Percentiles rank a stretch among this genome's conserved stretches.
Conservation (phyloP, 92 coral and sea anemone genomes). For the Isaurus tuberculatus region DNA sequence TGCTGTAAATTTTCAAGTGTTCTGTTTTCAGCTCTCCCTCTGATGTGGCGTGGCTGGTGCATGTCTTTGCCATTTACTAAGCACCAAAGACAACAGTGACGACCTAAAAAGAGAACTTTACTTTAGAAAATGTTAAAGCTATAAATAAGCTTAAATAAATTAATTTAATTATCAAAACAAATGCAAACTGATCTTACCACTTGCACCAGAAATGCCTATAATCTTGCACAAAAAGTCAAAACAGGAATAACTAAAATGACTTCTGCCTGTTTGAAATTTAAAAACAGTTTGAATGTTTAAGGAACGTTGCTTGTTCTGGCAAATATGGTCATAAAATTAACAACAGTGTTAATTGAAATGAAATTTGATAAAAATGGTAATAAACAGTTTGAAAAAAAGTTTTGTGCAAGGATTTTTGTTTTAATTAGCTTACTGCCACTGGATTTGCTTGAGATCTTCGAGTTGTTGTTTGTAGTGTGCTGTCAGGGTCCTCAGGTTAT, state of each 20-base stretch:
- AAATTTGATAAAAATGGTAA: not conserved
- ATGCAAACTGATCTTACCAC: not conserved
- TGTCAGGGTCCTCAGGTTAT: constrained; percentile 24
- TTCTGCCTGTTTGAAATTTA: too few relatives aligned
- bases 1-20: not conserved
- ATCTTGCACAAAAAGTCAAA: constrained; percentile 6
- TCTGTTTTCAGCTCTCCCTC: not conserved
- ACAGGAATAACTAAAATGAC: not conserved
- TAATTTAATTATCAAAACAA: not conserved
- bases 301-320: too few relatives aligned
- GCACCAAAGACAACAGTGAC: constrained; percentile 23
- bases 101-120: constrained; percentile 5
- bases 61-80: not conserved
- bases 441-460: constrained; percentile 18
- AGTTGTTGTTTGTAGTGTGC: constrained; percentile 10
- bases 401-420: constrained; percentile 13
- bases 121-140: constrained; percentile 4
- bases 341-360: not conserved
- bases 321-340: too few relatives aligned
- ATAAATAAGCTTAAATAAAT: not conserved
- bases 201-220: constrained; percentile 1
- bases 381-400: not conserved
- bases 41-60: not conserved
- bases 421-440: constrained; percentile 12
- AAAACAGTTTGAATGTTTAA: too few relatives aligned